Evolutionary conservation across 2,113 vertebrate genomes (phyloP), one percentile per base, ranked within the genome.

Genomic region (Laticauda colubrina): DNA sequence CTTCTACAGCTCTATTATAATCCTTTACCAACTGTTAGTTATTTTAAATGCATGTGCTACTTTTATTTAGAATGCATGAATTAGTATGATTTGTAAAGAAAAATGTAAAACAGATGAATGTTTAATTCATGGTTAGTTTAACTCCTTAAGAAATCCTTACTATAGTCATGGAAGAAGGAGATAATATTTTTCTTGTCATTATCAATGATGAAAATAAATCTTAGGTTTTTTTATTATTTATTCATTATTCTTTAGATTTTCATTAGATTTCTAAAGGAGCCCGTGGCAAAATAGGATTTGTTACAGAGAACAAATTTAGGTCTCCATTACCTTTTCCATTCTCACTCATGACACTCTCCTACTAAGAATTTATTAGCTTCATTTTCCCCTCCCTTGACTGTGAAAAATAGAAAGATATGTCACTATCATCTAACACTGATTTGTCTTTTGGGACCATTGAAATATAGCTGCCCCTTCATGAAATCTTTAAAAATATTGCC

Each of bases 1-100:
- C 12, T 55, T 81, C n/a, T 21, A 88, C n/a, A 23, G 0, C 34
- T 20, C 0, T 0, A 0, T 6, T 24, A 64, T 85, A 57, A 12
- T 51, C 3, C 57, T 51, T 53, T 11, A 34, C 29, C 9, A 55
- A 8, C 57, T 34, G 61, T 89, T 91, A 20, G 14, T 0, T 0
- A 69, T 29, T 34, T n/a, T 34, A n/a, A 88, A 85, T 86, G 56
- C 59, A 29, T 55, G n/a, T 87, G 23, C 15, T 23, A 21, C 55
- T 45, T 56, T 88, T n/a, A 45, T 48, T 45, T 21, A 87, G 20
- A 3, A 43, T 21, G 34, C 75, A 43, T 81, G 18, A 53, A 53
- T 88, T 11, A 14, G 20, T 61, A 23, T 64, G 55, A 24, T 91
- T 87, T n/a, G 29, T 69, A 4, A 7, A 54, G 9, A 20, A 39